Evolutionary conservation across 2,888 invertebrate genomes (phyloP).

Genomic region (Thereva nobilitata): DNA sequence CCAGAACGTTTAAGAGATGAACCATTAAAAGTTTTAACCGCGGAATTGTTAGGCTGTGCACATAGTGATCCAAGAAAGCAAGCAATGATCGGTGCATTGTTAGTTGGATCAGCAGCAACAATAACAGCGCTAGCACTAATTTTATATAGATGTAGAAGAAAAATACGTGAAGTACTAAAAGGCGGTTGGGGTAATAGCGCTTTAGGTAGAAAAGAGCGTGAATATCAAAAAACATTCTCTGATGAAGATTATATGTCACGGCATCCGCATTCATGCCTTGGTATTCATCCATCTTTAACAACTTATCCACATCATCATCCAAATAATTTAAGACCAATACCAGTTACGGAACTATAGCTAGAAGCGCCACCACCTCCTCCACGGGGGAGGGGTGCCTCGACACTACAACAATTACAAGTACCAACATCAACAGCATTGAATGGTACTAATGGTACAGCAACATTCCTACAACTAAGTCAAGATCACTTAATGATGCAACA

Average conservation of each 20-base stretch:
- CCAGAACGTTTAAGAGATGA: constrained; percentile 75
- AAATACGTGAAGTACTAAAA: constrained; percentile 78
- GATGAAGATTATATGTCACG: constrained; percentile 75
- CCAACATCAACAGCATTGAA: constrained; percentile 53
- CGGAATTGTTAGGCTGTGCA: constrained; percentile 80
- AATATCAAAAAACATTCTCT: constrained; percentile 87
- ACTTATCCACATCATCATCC: constrained; percentile 59
- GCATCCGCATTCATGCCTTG: constrained; percentile 54
- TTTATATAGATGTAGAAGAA: constrained; percentile 77
- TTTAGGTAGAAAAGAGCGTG: constrained; percentile 74
- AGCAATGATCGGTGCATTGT: constrained; percentile 75
- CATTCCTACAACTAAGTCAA: constrained; percentile 56
- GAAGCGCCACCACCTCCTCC: constrained; percentile 83
- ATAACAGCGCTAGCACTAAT: constrained; percentile 73
- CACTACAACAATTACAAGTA: constrained; percentile 55
- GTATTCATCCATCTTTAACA: constrained; percentile 54
- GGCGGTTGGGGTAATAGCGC: constrained; percentile 61
- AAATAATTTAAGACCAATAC: constrained; percentile 66
- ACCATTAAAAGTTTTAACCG: constrained; percentile 68
- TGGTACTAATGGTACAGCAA: constrained; percentile 48
- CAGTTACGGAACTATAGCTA: constrained; percentile 94
- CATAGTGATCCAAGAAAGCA: constrained; percentile 78
- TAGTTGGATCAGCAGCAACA: constrained; percentile 73
- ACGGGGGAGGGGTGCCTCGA: constrained; percentile 55
- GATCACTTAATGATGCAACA: constrained; percentile 54